A percentile compares a stretch with the other conserved stretches of the same genome.
Conservation (phyloP, 1,140 invertebrate genomes). For the Condylostylus longicornis region DNA sequence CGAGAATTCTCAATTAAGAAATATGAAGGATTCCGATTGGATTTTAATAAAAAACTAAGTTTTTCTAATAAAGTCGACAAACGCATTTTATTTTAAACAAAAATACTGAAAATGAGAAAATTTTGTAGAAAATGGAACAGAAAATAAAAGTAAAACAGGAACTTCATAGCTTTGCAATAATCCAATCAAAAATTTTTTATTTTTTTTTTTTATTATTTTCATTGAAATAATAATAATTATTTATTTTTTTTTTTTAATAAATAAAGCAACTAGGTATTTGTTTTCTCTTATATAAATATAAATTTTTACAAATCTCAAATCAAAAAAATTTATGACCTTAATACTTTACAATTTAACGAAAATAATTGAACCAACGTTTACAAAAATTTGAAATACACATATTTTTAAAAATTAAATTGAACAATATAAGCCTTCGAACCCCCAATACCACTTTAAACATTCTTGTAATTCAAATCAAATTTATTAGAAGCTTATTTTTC, state of each 20-base stretch:
- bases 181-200: conserved; percentile 13
- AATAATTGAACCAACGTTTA: too few species aligned
- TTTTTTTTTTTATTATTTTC: conserved; percentile 6
- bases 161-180: conserved; percentile 27
- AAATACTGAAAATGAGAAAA: background rate
- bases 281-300: conserved; percentile 12
- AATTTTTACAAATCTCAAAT: conserved; percentile 15
- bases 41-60: too few species aligned
- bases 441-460: too few species aligned
- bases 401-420: too few species aligned
- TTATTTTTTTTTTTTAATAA: background rate
- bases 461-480: too few species aligned
- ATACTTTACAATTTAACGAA: too few species aligned
- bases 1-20: background rate
- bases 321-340: conserved; percentile 8
- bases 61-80: too few species aligned
- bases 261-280: background rate
- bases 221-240: background rate
- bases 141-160: conserved; percentile 16
- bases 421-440: too few species aligned
- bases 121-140: conserved; percentile 1
- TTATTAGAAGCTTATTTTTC: too few species aligned
- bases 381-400: too few species aligned
- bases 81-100: too few species aligned
- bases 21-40: too few species aligned